Evolutionary conservation across 2,888 invertebrate species (phyloP).

Genomic region (Nudaria mundana): DNA sequence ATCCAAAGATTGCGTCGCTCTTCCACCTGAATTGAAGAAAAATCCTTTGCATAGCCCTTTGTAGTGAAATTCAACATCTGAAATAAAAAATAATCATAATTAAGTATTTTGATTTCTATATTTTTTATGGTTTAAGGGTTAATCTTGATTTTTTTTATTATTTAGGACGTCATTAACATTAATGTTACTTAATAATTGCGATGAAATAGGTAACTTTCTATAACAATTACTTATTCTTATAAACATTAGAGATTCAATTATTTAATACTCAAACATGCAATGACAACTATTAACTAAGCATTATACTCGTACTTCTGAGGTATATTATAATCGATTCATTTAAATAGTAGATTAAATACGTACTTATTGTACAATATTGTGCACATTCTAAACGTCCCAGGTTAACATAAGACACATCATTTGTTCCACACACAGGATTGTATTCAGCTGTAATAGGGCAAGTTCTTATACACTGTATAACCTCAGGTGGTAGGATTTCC

Average conservation of each 20-base stretch:
- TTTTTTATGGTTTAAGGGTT: too few relatives aligned
- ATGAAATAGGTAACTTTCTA: too few relatives aligned
- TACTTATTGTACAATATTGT: constrained; percentile 61
- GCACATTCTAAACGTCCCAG: constrained; percentile 55
- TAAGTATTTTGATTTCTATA: neutral
- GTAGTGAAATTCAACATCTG: constrained; percentile 1
- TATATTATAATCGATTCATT: too few relatives aligned
- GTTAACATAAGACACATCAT: constrained; percentile 59
- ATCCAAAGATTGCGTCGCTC: neutral
- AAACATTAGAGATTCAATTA: too few relatives aligned
- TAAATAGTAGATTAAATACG: too few relatives aligned
- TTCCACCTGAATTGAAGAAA: neutral
- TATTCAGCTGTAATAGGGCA: constrained; percentile 61
- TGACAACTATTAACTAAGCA: too few relatives aligned
- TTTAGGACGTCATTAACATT: too few relatives aligned
- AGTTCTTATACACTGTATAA: constrained; percentile 30
- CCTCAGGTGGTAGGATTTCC: constrained; percentile 1
- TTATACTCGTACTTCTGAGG: too few relatives aligned
- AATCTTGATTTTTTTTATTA: too few relatives aligned
- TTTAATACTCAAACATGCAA: too few relatives aligned
- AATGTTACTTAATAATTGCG: too few relatives aligned
- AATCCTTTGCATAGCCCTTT: neutral
- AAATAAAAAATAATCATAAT: neutral
- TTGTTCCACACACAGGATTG: constrained; percentile 68
- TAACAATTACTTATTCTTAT: too few relatives aligned